Evolutionary conservation across 2,797 vertebrate species (phyloP), one percentile per base, ranked within the genome.

Genomic region (Coregonus ussuriensis): DNA sequence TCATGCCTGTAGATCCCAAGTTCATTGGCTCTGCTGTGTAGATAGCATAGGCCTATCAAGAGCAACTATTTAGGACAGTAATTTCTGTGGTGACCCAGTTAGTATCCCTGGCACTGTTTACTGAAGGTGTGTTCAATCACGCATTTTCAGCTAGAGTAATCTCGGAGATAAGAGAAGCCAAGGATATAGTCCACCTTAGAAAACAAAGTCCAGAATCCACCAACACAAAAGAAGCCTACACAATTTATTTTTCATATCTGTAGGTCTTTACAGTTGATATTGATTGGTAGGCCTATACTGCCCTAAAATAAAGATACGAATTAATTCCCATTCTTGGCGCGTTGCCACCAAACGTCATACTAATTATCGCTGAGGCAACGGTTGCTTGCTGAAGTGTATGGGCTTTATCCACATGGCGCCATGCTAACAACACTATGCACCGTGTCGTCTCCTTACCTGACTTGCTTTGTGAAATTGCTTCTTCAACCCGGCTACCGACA

Each of bases 381-480:
- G 31, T 33, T 68, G 31, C 33, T 16, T 37, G 11, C 29, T 14
- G 63, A 33, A 33, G 66, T 16, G 15, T 33, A 6, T 33, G 15
- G 1, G 5, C 37, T 47, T 47, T 47, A 70, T 70, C 37, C 68
- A 70, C 68, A 70, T 47, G 68, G 68, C 9, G 16, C 14, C 68
- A 47, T 47, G 16, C 7, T 41, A 47, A 70, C 14, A 11, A 65
- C 62, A 70, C 59, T 6, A 33, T 4, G 16, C 31, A 15, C 63
- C 4, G 25, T 37, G 66, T 14, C 33, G 70, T 67, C 52, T 29
- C 21, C 2, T 90, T 92, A 97, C 97, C 96, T 97, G 96, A 81
- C 95, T 97, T 84, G 97, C 96, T 90, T 97, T 97, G 88, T 97
- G 96, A 67, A 98, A 95, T 92, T 97, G 97, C 91, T 98, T 98